A percentile compares a stretch with the other conserved stretches of the same genome.
Evolutionary conservation across 2,888 invertebrate species (phyloP).

Genomic region (Tinea trinotella): DNA sequence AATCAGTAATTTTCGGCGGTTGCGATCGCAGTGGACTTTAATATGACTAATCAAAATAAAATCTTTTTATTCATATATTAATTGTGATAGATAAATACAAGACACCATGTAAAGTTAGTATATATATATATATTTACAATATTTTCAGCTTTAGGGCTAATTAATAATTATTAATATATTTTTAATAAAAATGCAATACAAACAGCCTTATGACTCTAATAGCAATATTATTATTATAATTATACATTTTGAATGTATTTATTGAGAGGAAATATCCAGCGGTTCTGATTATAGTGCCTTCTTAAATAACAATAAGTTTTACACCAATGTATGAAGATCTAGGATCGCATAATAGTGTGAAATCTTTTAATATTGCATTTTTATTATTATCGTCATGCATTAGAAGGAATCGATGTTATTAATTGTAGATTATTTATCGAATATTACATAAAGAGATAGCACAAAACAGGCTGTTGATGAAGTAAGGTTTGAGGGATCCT

Average conservation of each 20-base stretch:
- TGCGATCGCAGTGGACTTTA: too few species aligned
- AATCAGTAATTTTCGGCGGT: too few species aligned
- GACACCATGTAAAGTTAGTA: neutral
- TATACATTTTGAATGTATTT: slow-evolving; percentile 12
- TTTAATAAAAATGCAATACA: slow-evolving; percentile 9
- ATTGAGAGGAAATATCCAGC: neutral
- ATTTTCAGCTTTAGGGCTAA: neutral
- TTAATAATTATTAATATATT: neutral
- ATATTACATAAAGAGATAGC: too few species aligned
- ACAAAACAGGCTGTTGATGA: too few species aligned
- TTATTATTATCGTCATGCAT: neutral
- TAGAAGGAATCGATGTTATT: too few species aligned
- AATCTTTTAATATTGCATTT: slow-evolving; percentile 6
- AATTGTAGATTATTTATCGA: too few species aligned
- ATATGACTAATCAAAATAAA: too few species aligned
- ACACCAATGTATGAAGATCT: slow-evolving; percentile 12
- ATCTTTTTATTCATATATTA: neutral
- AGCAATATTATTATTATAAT: slow-evolving; percentile 7
- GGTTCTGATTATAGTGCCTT: slow-evolving; percentile 13
- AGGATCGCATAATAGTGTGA: slow-evolving; percentile 5
- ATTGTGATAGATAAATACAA: slow-evolving; percentile 5
- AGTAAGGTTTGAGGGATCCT: too few species aligned
- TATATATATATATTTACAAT: too few species aligned
- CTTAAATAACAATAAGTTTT: slow-evolving; percentile 15
- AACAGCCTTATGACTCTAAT: slow-evolving; percentile 7